phyloP scores from a whole-genome alignment of 1,140 invertebrate species.

The Drepana arcuata region DNA sequence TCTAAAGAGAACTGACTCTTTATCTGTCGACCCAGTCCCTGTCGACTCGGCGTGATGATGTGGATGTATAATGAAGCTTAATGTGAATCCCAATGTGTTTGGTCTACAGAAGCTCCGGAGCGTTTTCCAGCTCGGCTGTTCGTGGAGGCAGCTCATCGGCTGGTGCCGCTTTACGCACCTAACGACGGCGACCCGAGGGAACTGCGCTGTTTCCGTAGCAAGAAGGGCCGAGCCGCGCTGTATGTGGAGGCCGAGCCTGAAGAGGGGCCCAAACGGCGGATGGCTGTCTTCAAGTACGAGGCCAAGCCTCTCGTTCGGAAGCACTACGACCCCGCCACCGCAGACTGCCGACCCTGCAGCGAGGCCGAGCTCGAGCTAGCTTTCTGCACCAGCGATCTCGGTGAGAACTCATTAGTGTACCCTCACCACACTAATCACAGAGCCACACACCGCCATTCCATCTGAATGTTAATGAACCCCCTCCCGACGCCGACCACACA shows the following conservation, averaged over 20 bases:
- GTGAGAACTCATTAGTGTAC: slow-evolving; percentile 58
- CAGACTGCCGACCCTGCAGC: slow-evolving; percentile 84
- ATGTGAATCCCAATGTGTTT: too few relatives aligned
- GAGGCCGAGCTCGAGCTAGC: slow-evolving; percentile 81
- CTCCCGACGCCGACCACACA: slow-evolving; percentile 27
- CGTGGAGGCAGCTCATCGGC: slow-evolving; percentile 76
- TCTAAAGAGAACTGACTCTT: too few relatives aligned
- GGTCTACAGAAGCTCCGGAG: slow-evolving; percentile 40
- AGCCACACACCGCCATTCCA: slow-evolving; percentile 3
- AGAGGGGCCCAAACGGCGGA: slow-evolving; percentile 60
- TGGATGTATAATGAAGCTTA: too few relatives aligned
- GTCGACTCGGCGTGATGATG: too few relatives aligned
- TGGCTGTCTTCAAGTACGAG: slow-evolving; percentile 79
- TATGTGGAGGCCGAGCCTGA: slow-evolving; percentile 77
- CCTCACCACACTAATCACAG: neutral
- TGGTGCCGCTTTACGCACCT: slow-evolving; percentile 77
- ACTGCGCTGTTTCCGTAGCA: slow-evolving; percentile 79
- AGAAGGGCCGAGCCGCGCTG: slow-evolving; percentile 78
- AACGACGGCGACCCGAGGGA: slow-evolving; percentile 74
- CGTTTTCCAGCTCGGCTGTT: slow-evolving; percentile 77
- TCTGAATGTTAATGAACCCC: slow-evolving; percentile 35
- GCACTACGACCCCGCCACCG: slow-evolving; percentile 73
- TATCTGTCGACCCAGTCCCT: too few relatives aligned
- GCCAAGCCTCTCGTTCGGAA: slow-evolving; percentile 72
- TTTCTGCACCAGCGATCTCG: slow-evolving; percentile 86